Evolutionary conservation across 2,113 vertebrate genomes (phyloP).

Genomic region (Sapayoa aenigma): DNA sequence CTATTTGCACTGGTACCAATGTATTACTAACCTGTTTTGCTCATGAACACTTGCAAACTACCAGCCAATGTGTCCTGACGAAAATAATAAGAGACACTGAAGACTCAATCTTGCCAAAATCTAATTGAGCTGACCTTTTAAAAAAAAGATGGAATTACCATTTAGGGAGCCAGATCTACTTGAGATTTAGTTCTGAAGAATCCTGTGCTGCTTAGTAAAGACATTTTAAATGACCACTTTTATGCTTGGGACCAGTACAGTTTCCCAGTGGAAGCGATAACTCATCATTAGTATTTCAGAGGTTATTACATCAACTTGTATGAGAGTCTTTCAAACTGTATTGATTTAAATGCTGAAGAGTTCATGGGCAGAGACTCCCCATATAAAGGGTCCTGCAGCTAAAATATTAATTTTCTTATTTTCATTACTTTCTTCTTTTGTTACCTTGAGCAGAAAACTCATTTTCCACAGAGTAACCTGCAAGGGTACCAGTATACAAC

Average conservation of each 20-base stretch:
- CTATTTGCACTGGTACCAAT: constrained; percentile 76
- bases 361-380: not conserved
- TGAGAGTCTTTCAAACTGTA: constrained; percentile 31
- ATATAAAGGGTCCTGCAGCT: not conserved
- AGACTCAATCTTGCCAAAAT: constrained; percentile 72
- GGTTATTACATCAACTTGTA: constrained; percentile 37
- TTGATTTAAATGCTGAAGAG: constrained; percentile 12
- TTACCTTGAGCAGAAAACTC: not conserved
- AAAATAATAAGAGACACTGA: constrained; percentile 68
- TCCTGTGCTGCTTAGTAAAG: constrained; percentile 46
- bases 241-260: not conserved
- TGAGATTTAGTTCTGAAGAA: constrained; percentile 37
- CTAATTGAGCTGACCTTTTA: constrained; percentile 72
- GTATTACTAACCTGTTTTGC: constrained; percentile 72
- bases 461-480: not conserved
- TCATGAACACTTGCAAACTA: constrained; percentile 81
- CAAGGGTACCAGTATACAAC: not conserved
- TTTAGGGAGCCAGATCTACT: constrained; percentile 34
- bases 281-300: constrained; percentile 50
- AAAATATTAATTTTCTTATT: not conserved
- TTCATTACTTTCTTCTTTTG: not conserved
- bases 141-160: constrained; percentile 65
- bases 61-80: constrained; percentile 65
- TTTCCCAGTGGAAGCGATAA: constrained; percentile 40
- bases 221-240: constrained; percentile 53